Conservation (phyloP, 1,140 invertebrate species). For the Drosophila sucinea region DNA sequence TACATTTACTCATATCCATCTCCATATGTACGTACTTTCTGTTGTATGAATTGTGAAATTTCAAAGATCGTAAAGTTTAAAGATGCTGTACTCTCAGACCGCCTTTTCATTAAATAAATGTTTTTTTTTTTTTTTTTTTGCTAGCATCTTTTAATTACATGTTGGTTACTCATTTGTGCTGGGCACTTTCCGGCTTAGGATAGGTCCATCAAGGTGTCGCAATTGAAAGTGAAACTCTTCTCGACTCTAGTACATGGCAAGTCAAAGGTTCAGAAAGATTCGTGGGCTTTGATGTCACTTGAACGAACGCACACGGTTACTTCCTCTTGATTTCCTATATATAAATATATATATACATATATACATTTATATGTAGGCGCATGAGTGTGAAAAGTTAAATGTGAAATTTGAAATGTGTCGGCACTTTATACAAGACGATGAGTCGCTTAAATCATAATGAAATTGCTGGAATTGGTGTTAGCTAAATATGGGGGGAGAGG, state of each 20-base stretch:
- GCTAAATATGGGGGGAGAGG: background rate
- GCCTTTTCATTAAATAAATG: constrained; percentile 13
- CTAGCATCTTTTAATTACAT: constrained; percentile 66
- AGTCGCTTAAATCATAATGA: constrained; percentile 1
- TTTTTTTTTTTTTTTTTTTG: constrained; percentile 47
- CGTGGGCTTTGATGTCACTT: constrained; percentile 41
- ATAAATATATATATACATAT: background rate
- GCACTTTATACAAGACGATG: constrained; percentile 11
- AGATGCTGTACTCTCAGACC: constrained; percentile 46
- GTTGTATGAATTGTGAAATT: constrained; percentile 75
- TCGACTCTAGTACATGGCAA: constrained; percentile 31
- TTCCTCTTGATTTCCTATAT: constrained; percentile 1
- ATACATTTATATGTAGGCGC: background rate
- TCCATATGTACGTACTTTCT: constrained; percentile 45
- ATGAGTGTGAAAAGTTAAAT: constrained; percentile 31
- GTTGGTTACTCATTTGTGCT: constrained; percentile 51
- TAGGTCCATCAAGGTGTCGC: constrained; percentile 48
- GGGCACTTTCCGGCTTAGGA: constrained; percentile 27
- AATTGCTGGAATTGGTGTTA: background rate
- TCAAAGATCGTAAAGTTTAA: constrained; percentile 68
- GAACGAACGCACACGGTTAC: background rate
- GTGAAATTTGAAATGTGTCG: constrained; percentile 24
- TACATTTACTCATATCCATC: constrained; percentile 53
- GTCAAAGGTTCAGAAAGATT: constrained; percentile 32
- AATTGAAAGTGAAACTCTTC: constrained; percentile 79